Evolutionary conservation across 2,888 invertebrate species (phyloP).

Genomic region (Slavum lentiscoides): DNA sequence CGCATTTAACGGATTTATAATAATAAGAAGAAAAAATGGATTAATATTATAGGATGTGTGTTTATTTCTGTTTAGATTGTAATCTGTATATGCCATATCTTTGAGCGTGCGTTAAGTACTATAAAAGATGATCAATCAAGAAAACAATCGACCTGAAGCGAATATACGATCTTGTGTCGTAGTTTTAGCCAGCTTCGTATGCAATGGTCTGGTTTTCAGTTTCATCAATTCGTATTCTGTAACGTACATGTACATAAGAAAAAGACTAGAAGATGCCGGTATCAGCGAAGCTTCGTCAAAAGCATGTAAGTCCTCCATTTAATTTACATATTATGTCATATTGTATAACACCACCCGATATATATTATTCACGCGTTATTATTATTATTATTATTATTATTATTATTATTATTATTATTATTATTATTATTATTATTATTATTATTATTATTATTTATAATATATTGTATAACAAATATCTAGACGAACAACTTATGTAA

Average conservation of each 20-base stretch:
- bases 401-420: no score
- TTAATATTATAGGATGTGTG: background rate
- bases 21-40: no score
- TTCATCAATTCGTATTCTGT: conserved; percentile 88
- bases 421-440: no score
- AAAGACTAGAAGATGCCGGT: conserved; percentile 68
- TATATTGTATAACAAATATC: no score
- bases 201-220: conserved; percentile 88
- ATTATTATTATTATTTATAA: no score
- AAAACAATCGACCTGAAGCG: conserved; percentile 67
- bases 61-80: conserved; percentile 14
- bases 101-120: background rate
- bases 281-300: conserved; percentile 75
- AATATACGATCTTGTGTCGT: conserved; percentile 80
- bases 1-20: background rate
- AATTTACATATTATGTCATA: no score
- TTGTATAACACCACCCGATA: no score
- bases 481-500: no score
- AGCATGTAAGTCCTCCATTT: conserved; percentile 70
- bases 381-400: no score
- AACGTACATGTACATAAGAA: conserved; percentile 72
- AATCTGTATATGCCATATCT: background rate
- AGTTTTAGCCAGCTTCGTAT: conserved; percentile 81
- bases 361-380: no score
- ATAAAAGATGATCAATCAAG: conserved; percentile 17